Evolutionary conservation across 2,113 vertebrate genomes (phyloP).

Genomic region (Apodemus sylvaticus): DNA sequence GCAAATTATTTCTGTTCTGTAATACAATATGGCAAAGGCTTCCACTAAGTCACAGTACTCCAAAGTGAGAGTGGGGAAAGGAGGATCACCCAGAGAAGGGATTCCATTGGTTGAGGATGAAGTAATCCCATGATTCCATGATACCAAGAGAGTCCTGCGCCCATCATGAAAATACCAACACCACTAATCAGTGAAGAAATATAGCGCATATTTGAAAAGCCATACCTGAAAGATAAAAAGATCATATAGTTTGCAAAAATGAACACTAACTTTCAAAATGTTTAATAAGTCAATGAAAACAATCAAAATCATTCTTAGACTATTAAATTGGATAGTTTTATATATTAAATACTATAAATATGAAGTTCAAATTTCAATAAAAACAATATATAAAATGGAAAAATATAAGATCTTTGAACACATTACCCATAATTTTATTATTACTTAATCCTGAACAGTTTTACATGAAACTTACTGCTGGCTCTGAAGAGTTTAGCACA

Average conservation of each 20-base stretch:
- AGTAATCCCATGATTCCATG: conserved; percentile 97
- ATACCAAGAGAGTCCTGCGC: conserved; percentile 98
- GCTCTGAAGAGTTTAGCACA: conserved; percentile 62
- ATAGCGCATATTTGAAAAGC: conserved; percentile 99
- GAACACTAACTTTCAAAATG: conserved; percentile 35
- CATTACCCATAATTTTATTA: conserved; percentile 17
- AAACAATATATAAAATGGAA: conserved; percentile 15
- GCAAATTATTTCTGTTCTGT: background rate
- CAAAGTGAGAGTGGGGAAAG: background rate
- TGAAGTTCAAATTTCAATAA: conserved; percentile 59
- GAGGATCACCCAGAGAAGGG: conserved; percentile 94
- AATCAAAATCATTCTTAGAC: background rate
- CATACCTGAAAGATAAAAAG: conserved; percentile 89
- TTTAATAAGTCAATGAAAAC: conserved; percentile 26
- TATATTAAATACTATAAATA: conserved; percentile 43
- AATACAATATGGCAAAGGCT: conserved; percentile 34
- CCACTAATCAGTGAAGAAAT: conserved; percentile 98
- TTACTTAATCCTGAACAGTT: conserved; percentile 57
- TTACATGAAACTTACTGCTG: conserved; percentile 24
- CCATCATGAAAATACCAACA: conserved; percentile 99
- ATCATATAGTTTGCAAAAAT: conserved; percentile 30
- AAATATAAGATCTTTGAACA: conserved; percentile 28
- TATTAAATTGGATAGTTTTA: background rate
- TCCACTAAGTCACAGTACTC: background rate
- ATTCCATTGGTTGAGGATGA: conserved; percentile 95